These are phyloP conservation scores for Myrmecophaga tridactyla DNA, from an alignment of 2,113 vertebrate genomes.

Conservation along the genomic window DNA sequence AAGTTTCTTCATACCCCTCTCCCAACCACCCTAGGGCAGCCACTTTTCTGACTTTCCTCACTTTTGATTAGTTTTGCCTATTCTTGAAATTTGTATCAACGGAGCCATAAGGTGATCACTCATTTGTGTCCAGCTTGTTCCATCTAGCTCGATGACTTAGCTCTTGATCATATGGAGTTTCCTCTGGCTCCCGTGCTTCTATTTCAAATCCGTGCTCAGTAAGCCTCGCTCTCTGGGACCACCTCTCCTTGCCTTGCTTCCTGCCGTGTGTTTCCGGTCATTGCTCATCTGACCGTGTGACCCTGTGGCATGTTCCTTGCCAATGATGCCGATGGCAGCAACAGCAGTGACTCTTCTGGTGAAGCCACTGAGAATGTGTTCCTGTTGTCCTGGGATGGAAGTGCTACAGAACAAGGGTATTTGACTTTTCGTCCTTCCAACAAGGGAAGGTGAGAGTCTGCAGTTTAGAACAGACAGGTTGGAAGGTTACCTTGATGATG, in stretches of 20 bases:
- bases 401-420: rapidly evolving
- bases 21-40: rapidly evolving
- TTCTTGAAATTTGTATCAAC: rapidly evolving
- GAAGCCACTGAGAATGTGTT: background rate
- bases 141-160: background rate
- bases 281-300: background rate
- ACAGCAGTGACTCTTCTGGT: rapidly evolving
- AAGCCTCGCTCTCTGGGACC: background rate
- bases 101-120: too few relatives aligned
- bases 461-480: background rate
- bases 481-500: background rate
- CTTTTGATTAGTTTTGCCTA: background rate
- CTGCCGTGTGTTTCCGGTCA: rapidly evolving
- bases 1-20: background rate
- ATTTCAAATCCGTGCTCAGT: too few relatives aligned
- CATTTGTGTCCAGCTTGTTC: rapidly evolving
- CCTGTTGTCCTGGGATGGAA: background rate
- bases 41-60: background rate
- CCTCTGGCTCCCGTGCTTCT: rapidly evolving
- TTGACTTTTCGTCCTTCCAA: background rate
- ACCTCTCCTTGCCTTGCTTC: background rate
- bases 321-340: rapidly evolving
- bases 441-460: background rate
- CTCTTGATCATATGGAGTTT: rapidly evolving
- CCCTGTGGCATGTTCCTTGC: rapidly evolving